Conservation (phyloP, 2,797 vertebrate genomes). For the Gorsachius magnificus region DNA sequence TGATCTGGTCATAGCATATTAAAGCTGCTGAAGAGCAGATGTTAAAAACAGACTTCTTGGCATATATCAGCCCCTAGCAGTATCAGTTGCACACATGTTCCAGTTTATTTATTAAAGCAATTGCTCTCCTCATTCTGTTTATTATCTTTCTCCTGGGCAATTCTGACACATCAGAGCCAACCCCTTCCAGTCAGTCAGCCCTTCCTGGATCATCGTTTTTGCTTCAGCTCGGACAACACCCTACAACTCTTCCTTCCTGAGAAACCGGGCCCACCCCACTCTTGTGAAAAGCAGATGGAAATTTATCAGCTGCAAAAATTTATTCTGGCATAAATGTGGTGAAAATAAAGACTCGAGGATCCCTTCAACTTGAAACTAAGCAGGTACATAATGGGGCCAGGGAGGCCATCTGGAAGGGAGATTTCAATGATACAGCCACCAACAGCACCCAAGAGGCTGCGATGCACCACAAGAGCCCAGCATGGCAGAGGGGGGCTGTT, state of each 20-base stretch:
- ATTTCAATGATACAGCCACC: rapidly evolving
- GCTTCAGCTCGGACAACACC: not conserved
- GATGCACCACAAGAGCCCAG: not conserved
- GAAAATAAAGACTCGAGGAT: not conserved
- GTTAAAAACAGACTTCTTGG: constrained; percentile 62
- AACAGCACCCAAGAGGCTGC: not conserved
- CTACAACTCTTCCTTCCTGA: not conserved
- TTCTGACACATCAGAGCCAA: not conserved
- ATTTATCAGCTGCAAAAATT: constrained; percentile 5
- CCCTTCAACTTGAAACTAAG: not conserved
- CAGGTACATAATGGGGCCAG: not conserved
- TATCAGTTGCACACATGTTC: constrained; percentile 57
- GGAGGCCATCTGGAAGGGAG: not conserved
- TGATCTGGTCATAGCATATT: constrained; percentile 67
- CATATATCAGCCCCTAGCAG: constrained; percentile 36
- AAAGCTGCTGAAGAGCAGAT: constrained; percentile 68
- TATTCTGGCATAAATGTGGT: not conserved
- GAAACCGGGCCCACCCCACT: not conserved
- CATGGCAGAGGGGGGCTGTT: rapidly evolving
- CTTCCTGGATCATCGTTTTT: not conserved
- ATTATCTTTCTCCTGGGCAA: constrained; percentile 55
- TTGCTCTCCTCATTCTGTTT: constrained; percentile 49
- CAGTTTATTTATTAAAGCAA: constrained; percentile 62
- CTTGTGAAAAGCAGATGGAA: constrained; percentile 17
- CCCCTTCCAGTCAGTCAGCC: constrained; percentile 29